Evolutionary conservation across 2,797 vertebrate genomes (phyloP).

Genomic region (Hybognathus amarus): DNA sequence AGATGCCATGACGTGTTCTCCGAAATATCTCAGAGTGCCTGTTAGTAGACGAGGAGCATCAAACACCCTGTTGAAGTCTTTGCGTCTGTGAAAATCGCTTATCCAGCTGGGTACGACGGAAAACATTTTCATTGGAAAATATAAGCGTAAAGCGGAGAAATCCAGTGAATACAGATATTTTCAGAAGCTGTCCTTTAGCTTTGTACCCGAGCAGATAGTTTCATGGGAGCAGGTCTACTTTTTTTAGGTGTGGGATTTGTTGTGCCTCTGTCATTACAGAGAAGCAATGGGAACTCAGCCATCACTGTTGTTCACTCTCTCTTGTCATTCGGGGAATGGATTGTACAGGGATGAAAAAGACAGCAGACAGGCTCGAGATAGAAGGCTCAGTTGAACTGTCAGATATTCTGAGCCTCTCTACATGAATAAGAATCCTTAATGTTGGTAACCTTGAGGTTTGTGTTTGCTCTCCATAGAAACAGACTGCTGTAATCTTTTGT

Average conservation of each 20-base stretch:
- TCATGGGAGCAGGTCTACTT: slow-evolving; percentile 25
- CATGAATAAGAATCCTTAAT: slow-evolving; percentile 61
- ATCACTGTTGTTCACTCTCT: slow-evolving; percentile 45
- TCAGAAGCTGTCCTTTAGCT: slow-evolving; percentile 11
- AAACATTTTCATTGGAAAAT: slow-evolving; percentile 7
- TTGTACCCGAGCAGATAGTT: slow-evolving; percentile 29
- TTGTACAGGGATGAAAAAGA: slow-evolving; percentile 52
- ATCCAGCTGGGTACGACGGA: background rate
- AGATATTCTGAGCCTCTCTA: slow-evolving; percentile 53
- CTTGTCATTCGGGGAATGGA: slow-evolving; percentile 44
- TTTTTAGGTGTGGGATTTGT: slow-evolving; percentile 45
- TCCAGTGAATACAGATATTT: slow-evolving; percentile 27
- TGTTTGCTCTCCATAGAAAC: slow-evolving; percentile 56
- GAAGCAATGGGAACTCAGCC: slow-evolving; percentile 27
- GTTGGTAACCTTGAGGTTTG: slow-evolving; percentile 57
- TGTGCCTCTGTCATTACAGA: slow-evolving; percentile 50
- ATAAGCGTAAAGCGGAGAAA: slow-evolving; percentile 6
- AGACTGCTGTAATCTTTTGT: slow-evolving; percentile 32
- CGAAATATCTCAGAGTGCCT: slow-evolving; percentile 36
- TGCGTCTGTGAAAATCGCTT: slow-evolving; percentile 9
- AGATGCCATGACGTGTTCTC: slow-evolving; percentile 59
- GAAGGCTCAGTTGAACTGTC: slow-evolving; percentile 49
- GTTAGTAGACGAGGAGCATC: slow-evolving; percentile 45
- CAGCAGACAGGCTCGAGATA: slow-evolving; percentile 46
- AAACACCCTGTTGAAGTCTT: slow-evolving; percentile 33